A percentile compares a stretch with the other conserved stretches of the same genome.
Evolutionary conservation across 2,888 invertebrate genomes (phyloP).

Genomic region (Cephonodes hylas): DNA sequence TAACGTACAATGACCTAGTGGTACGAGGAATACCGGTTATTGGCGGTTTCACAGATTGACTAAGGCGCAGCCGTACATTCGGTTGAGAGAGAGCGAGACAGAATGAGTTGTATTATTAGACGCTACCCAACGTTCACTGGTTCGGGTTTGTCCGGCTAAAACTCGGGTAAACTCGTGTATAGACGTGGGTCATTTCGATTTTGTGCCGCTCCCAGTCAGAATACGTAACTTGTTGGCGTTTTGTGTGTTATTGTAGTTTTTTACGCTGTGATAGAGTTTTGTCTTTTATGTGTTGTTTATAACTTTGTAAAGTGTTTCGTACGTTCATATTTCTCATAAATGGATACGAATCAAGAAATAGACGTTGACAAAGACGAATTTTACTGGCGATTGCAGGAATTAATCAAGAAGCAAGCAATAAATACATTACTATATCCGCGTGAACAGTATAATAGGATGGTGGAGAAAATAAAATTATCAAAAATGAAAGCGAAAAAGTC

Average conservation of each 20-base stretch:
- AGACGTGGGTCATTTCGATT: constrained; percentile 28
- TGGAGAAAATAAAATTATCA: constrained; percentile 46
- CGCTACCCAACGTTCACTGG: constrained; percentile 21
- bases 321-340: neutral
- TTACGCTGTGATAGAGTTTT: neutral
- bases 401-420: constrained; percentile 33
- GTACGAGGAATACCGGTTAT: constrained; percentile 18
- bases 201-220: constrained; percentile 36
- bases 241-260: neutral
- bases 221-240: constrained; percentile 16
- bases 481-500: constrained; percentile 35
- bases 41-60: constrained; percentile 22
- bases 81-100: neutral
- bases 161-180: constrained; percentile 38
- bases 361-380: constrained; percentile 44
- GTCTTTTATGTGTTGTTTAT: neutral
- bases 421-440: constrained; percentile 46
- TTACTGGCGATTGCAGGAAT: constrained; percentile 39
- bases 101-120: constrained; percentile 9
- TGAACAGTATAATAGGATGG: constrained; percentile 38
- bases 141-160: constrained; percentile 39
- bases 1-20: constrained; percentile 5
- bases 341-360: neutral
- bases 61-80: constrained; percentile 17
- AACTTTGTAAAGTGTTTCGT: neutral